These are phyloP conservation scores for Dromaius novaehollandiae DNA, from an alignment of 2,113 vertebrate species.

Conservation along the genomic window DNA sequence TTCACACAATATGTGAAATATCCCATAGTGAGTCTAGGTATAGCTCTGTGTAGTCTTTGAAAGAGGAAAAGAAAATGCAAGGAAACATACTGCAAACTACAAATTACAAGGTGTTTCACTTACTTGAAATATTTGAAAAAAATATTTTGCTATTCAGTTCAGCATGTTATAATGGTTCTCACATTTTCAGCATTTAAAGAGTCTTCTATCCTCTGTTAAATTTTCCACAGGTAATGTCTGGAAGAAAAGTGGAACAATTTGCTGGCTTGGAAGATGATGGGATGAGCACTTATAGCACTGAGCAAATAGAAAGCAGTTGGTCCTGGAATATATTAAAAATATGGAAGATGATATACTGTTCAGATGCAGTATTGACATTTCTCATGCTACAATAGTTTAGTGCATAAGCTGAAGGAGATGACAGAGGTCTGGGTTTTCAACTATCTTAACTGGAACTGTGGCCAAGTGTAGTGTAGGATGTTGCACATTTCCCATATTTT, in stretches of 20 bases:
- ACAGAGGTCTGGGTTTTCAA: background rate
- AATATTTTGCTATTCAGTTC: background rate
- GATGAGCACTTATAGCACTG: background rate
- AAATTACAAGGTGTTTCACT: background rate
- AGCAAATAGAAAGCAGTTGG: background rate
- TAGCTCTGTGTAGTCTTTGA: background rate
- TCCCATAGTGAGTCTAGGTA: background rate
- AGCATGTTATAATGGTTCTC: background rate
- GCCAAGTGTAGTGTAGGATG: background rate
- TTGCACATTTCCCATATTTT: background rate
- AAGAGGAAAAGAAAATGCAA: background rate
- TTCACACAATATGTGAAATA: background rate
- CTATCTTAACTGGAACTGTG: background rate
- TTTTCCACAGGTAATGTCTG: background rate
- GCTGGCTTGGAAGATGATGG: background rate
- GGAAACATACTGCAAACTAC: background rate
- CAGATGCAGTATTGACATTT: background rate
- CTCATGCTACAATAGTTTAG: fast-evolving
- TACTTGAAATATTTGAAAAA: background rate
- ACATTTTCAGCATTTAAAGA: background rate
- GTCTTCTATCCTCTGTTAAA: background rate
- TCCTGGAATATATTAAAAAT: background rate
- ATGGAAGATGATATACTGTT: background rate
- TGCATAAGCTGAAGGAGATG: background rate
- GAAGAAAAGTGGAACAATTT: background rate